phyloP scores from a whole-genome alignment of 2,113 vertebrate genomes.

The Oxygymnocypris stewartii region DNA sequence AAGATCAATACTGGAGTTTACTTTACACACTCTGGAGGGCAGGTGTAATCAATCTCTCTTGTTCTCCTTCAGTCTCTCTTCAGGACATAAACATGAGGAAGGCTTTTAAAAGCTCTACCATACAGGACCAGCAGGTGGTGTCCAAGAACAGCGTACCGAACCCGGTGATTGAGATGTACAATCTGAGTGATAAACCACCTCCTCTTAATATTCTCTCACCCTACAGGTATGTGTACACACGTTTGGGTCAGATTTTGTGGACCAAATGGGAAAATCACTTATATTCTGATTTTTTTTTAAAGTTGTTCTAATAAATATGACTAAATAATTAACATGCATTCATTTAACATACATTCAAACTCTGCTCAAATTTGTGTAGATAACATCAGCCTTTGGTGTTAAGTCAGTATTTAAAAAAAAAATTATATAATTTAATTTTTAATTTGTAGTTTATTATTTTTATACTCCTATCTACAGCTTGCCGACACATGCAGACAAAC shows the following conservation, averaged over 20 bases:
- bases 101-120: constrained; percentile 95
- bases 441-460: neutral
- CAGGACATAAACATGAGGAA: constrained; percentile 99
- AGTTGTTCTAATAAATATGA: no score
- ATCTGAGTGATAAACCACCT: constrained; percentile 91
- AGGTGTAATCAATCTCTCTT: constrained; percentile 32
- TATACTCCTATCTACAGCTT: no score
- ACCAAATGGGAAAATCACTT: neutral
- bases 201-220: constrained; percentile 90
- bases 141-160: constrained; percentile 93
- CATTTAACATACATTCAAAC: no score
- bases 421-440: neutral
- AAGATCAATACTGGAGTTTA: constrained; percentile 33
- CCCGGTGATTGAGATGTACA: constrained; percentile 91
- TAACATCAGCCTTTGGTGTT: neutral
- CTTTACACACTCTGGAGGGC: constrained; percentile 27
- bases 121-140: constrained; percentile 97
- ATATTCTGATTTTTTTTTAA: no score
- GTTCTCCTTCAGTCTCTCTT: constrained; percentile 81
- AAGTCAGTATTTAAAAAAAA: no score
- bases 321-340: no score
- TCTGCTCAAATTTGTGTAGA: neutral
- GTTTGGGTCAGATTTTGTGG: neutral
- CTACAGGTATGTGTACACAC: constrained; percentile 81
- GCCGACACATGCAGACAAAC: no score